Evolutionary conservation across 2,113 vertebrate species (phyloP).

Genomic region (Butastur rufipennis): DNA sequence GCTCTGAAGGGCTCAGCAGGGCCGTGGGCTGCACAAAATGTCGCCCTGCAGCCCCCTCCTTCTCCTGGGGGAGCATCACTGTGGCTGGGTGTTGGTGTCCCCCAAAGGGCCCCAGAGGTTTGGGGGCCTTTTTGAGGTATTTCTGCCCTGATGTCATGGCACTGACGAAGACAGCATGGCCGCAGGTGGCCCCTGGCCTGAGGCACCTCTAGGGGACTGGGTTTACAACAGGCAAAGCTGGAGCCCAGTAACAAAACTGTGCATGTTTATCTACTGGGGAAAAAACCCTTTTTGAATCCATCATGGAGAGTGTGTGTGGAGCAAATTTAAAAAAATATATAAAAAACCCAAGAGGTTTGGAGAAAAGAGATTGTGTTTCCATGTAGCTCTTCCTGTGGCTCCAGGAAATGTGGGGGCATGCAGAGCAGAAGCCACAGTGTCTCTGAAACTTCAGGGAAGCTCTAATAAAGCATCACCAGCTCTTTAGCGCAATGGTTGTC

Average conservation of each 20-base stretch:
- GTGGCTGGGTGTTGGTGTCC: accelerated
- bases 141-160: background rate
- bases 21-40: accelerated
- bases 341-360: background rate
- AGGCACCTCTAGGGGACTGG: background rate
- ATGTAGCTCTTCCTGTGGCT: background rate
- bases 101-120: accelerated
- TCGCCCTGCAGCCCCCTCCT: background rate
- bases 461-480: background rate
- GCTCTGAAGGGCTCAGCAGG: background rate
- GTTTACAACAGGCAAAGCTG: background rate
- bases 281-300: background rate
- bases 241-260: background rate
- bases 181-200: accelerated
- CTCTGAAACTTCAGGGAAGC: background rate
- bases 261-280: accelerated
- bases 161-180: background rate
- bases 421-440: background rate
- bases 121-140: background rate
- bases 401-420: background rate
- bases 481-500: background rate
- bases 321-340: background rate
- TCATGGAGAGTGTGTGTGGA: background rate
- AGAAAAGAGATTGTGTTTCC: background rate
- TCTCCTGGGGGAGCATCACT: background rate